A percentile compares a stretch with the other conserved stretches of the same genome.
phyloP scores from a whole-genome alignment of 2,888 invertebrate genomes.

The Drosophila prostipennis region DNA sequence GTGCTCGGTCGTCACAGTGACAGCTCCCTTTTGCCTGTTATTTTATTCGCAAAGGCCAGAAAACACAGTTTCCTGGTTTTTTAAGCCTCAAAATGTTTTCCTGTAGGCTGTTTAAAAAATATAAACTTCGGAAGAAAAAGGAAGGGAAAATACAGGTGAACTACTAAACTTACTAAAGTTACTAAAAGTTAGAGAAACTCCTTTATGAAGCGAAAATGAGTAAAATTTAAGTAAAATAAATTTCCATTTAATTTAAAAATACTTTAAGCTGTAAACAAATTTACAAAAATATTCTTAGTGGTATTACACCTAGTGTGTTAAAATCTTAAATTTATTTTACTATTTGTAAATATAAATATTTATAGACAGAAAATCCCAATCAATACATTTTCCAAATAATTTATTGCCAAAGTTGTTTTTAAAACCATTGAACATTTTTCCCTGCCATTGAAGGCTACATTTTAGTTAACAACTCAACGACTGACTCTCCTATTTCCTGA shows the following conservation, averaged over 20 bases:
- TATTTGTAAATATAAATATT: too few species aligned
- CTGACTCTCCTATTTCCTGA: background rate
- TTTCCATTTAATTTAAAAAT: too few species aligned
- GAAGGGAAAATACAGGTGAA: background rate
- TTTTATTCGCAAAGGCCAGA: conserved; percentile 60
- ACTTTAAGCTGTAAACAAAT: too few species aligned
- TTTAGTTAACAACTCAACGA: conserved; percentile 8
- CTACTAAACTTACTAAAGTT: too few species aligned
- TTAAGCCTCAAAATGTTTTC: conserved; percentile 53
- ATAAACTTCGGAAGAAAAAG: background rate
- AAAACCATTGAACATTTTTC: background rate
- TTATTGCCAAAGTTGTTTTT: background rate
- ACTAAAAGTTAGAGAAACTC: too few species aligned
- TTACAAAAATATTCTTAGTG: too few species aligned
- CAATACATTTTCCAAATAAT: background rate
- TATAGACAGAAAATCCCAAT: background rate
- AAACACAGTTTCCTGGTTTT: conserved; percentile 35
- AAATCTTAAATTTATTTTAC: too few species aligned
- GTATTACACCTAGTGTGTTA: too few species aligned
- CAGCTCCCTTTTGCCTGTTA: conserved; percentile 43
- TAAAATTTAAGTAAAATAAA: too few species aligned
- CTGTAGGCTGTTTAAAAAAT: conserved; percentile 41
- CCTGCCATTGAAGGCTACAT: background rate
- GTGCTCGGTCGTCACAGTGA: conserved; percentile 52
- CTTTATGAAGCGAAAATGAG: too few species aligned